Conservation (phyloP, 1,140 invertebrate genomes). For the Saccostrea echinata region DNA sequence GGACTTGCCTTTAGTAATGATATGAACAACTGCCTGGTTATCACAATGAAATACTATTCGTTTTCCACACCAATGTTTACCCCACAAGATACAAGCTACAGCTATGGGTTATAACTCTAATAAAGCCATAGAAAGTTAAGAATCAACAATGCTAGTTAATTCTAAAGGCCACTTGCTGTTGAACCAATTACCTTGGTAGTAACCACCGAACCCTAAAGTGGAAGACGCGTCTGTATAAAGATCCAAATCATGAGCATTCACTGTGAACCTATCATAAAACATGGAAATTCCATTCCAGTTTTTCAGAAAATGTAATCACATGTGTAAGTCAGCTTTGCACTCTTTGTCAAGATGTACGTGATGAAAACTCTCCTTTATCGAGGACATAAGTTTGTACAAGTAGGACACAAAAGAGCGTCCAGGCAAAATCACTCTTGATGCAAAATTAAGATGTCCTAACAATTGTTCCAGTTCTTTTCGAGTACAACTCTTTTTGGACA, state of each 20-base stretch:
- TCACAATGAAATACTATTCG: conserved; percentile 55
- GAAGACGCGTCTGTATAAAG: conserved; percentile 44
- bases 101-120: conserved; percentile 51
- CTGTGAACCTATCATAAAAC: conserved; percentile 16
- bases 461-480: too few species aligned
- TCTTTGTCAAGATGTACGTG: not conserved
- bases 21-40: conserved; percentile 46
- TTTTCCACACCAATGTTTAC: conserved; percentile 30
- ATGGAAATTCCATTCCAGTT: conserved; percentile 52
- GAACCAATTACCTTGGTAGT: conserved; percentile 49
- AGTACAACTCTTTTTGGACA: too few species aligned
- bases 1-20: conserved; percentile 51
- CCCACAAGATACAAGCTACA: conserved; percentile 53
- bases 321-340: conserved; percentile 32
- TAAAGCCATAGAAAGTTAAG: conserved; percentile 35
- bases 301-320: conserved; percentile 45
- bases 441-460: conserved; percentile 45
- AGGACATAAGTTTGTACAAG: conserved; percentile 7
- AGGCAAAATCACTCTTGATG: conserved; percentile 16
- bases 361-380: conserved; percentile 39
- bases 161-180: not conserved
- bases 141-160: not conserved
- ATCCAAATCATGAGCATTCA: not conserved
- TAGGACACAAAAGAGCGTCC: conserved; percentile 41
- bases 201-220: conserved; percentile 44